Percentiles rank a stretch among this genome's conserved stretches.
Conservation (phyloP, 2,888 invertebrate genomes). For the Campoplex capitator region DNA sequence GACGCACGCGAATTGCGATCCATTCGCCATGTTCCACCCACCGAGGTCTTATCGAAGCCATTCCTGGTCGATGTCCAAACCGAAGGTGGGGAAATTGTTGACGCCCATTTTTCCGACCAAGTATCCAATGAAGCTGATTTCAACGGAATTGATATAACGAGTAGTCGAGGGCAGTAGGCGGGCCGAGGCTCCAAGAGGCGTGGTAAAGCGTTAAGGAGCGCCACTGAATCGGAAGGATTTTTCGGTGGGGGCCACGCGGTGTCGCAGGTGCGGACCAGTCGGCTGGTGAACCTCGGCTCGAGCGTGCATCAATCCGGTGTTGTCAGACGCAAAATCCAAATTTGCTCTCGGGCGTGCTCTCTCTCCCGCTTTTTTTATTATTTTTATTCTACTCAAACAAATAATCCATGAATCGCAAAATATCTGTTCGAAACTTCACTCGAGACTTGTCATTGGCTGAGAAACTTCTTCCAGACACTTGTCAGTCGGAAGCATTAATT, state of each 20-base stretch:
- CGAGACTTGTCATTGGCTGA: not conserved
- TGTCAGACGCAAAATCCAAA: slow-evolving; percentile 17
- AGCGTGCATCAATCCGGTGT: slow-evolving; percentile 75
- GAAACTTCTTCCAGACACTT: not conserved
- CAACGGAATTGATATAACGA: not conserved
- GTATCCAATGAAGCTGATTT: slow-evolving; percentile 73
- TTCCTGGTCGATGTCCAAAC: slow-evolving; percentile 79
- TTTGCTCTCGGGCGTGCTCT: not conserved
- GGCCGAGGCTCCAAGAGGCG: slow-evolving; percentile 8
- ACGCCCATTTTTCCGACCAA: slow-evolving; percentile 72
- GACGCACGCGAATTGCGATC: slow-evolving; percentile 49
- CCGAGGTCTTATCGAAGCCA: slow-evolving; percentile 77
- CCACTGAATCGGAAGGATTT: slow-evolving; percentile 54
- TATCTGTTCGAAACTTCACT: not conserved
- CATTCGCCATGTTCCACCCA: slow-evolving; percentile 63
- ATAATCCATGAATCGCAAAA: not conserved
- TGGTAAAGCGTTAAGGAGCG: slow-evolving; percentile 41
- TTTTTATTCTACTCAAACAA: not conserved
- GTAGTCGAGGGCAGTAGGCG: slow-evolving; percentile 57
- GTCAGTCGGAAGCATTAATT: not conserved
- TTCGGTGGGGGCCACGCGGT: slow-evolving; percentile 77
- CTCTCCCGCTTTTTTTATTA: not conserved
- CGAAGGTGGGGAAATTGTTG: slow-evolving; percentile 71
- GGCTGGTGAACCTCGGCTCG: slow-evolving; percentile 82
- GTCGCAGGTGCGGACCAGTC: slow-evolving; percentile 82